These are phyloP conservation scores for Pomatostomus ruficeps DNA, from an alignment of 2,113 vertebrate species.

Conservation along the genomic window DNA sequence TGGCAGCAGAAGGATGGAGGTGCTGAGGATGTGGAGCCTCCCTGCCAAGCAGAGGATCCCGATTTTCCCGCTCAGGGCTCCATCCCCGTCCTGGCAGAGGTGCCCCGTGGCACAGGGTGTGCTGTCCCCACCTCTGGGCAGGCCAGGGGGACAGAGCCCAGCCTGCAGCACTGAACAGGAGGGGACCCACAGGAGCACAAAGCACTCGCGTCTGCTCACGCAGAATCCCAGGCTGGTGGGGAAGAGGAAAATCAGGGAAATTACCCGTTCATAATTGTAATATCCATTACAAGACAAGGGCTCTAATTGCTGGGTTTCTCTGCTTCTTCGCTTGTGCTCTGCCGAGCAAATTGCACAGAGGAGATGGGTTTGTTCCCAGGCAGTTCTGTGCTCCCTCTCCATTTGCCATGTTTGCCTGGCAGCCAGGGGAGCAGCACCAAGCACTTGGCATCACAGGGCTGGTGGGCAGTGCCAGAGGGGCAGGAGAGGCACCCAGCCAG, in stretches of 20 bases:
- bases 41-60: neutral
- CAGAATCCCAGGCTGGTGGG: neutral
- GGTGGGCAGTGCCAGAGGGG: rapidly evolving
- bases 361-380: neutral
- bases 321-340: neutral
- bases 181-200: neutral
- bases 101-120: rapidly evolving
- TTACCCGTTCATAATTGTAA: neutral
- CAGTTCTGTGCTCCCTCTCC: neutral
- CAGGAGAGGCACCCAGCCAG: neutral
- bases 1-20: neutral
- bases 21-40: neutral
- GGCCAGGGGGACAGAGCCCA: neutral
- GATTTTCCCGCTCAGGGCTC: neutral
- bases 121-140: neutral
- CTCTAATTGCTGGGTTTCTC: neutral
- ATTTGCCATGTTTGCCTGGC: neutral
- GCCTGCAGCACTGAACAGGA: neutral
- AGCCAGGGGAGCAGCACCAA: neutral
- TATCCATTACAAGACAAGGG: neutral
- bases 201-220: neutral
- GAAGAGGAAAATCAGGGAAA: neutral
- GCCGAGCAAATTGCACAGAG: neutral
- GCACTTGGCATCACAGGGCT: neutral
- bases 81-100: neutral